These are phyloP conservation scores for Potamarius usumacintae DNA, from an alignment of 2,113 vertebrate genomes.

Conservation along the genomic window DNA sequence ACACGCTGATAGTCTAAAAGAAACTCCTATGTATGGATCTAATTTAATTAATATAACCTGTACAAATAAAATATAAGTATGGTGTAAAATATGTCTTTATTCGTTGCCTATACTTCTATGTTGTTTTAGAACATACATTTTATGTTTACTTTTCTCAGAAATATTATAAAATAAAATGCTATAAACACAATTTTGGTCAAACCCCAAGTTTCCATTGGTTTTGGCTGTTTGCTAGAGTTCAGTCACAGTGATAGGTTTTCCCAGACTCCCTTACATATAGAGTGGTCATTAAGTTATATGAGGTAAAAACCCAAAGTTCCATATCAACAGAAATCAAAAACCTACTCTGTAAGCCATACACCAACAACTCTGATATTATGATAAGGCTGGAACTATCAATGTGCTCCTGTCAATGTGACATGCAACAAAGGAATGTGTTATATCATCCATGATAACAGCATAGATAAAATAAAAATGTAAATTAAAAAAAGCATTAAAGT, in stretches of 20 bases:
- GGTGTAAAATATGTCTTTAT: not conserved
- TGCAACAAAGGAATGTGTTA: not conserved
- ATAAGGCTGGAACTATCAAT: not conserved
- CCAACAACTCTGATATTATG: not conserved
- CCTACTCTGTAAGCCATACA: not conserved
- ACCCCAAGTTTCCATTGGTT: not conserved
- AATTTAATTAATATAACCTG: not conserved
- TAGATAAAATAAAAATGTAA: not conserved
- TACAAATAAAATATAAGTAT: not conserved
- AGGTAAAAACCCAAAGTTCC: not conserved
- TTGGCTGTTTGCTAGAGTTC: not conserved
- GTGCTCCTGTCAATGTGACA: not conserved
- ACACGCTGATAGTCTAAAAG: not conserved
- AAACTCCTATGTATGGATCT: not conserved
- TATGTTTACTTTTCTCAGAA: not conserved
- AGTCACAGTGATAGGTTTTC: not conserved
- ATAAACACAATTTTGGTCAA: not conserved
- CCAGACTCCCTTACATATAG: not conserved
- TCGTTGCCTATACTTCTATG: not conserved
- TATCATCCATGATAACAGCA: not conserved
- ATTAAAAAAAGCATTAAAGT: not conserved
- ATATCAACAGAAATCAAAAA: conserved; percentile 6
- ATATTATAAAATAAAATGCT: not conserved
- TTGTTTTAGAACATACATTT: not conserved
- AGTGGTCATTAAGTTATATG: conserved; percentile 1